Evolutionary conservation across 2,888 invertebrate species (phyloP).

Genomic region (Drosophila parthenogenetica): DNA sequence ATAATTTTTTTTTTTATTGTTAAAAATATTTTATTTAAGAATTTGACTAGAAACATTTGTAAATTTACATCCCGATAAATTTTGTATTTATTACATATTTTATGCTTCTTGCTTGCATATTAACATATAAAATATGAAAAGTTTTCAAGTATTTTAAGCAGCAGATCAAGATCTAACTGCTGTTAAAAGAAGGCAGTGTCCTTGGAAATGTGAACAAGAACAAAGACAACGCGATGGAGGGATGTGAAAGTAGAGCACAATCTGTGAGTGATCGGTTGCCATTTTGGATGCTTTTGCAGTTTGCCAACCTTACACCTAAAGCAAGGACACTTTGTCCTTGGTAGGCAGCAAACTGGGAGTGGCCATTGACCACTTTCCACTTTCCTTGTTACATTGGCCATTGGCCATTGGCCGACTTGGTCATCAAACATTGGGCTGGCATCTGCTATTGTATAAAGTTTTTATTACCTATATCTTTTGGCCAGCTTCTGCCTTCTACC

Average conservation of each 20-base stretch:
- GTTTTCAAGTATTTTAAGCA: no score
- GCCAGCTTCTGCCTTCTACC: background rate
- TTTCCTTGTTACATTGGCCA: constrained; percentile 7
- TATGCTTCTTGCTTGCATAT: no score
- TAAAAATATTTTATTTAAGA: no score
- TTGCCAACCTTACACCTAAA: constrained; percentile 8
- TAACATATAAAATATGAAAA: no score
- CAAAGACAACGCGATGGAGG: no score
- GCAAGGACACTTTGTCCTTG: constrained; percentile 1
- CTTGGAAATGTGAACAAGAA: background rate
- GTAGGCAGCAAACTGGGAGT: constrained; percentile 19
- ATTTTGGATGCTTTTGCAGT: background rate
- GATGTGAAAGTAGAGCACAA: no score
- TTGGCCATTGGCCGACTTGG: constrained; percentile 19
- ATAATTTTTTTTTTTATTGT: no score
- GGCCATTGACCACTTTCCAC: background rate
- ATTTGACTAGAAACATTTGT: no score
- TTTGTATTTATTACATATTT: background rate
- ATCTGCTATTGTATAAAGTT: constrained; percentile 65
- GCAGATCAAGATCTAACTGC: no score
- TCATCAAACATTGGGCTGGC: constrained; percentile 35
- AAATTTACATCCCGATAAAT: no score
- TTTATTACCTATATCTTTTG: constrained; percentile 68
- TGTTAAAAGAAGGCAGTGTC: background rate
- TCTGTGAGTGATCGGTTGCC: constrained; percentile 3